phyloP scores from a whole-genome alignment of 2,888 invertebrate genomes.

The Itoplectis maculator region DNA sequence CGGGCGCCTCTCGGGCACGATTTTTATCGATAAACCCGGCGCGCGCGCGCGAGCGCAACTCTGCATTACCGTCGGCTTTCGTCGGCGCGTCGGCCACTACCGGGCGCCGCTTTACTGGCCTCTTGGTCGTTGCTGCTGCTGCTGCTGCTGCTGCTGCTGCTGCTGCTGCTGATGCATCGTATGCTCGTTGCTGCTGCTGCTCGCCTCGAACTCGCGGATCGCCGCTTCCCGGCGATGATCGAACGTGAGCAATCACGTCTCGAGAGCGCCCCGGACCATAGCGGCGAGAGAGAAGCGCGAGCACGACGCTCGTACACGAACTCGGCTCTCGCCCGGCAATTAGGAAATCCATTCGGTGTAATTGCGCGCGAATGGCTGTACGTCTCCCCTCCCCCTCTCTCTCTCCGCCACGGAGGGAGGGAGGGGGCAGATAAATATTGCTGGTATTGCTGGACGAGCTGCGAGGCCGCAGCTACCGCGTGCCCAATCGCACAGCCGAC shows the following conservation, averaged over 20 bases:
- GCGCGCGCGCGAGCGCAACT: too few relatives aligned
- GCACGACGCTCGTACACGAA: conserved; percentile 36
- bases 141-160: too few relatives aligned
- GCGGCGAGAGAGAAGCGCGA: conserved; percentile 7
- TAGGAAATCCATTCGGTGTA: conserved; percentile 84
- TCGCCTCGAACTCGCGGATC: conserved; percentile 51
- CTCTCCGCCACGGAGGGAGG: too few relatives aligned
- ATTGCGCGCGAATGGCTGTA: conserved; percentile 81
- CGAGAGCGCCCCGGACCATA: conserved; percentile 72
- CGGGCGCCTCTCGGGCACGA: conserved; percentile 60
- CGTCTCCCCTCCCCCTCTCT: conserved; percentile 36
- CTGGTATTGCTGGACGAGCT: neutral
- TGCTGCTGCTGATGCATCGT: too few relatives aligned
- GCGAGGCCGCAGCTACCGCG: conserved; percentile 17
- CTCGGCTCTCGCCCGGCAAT: conserved; percentile 75
- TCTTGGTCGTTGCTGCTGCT: neutral
- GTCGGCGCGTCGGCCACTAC: conserved; percentile 18
- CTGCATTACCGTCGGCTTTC: conserved; percentile 40
- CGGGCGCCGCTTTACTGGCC: neutral
- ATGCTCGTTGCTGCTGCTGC: conserved; percentile 1
- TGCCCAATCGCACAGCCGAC: conserved; percentile 67
- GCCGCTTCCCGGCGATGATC: conserved; percentile 72
- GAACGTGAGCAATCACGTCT: conserved; percentile 80
- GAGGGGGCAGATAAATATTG: neutral
- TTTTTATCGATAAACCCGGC: conserved; percentile 70